Conservation (phyloP, 2,888 invertebrate genomes). For the Mesochorus sp. region DNA sequence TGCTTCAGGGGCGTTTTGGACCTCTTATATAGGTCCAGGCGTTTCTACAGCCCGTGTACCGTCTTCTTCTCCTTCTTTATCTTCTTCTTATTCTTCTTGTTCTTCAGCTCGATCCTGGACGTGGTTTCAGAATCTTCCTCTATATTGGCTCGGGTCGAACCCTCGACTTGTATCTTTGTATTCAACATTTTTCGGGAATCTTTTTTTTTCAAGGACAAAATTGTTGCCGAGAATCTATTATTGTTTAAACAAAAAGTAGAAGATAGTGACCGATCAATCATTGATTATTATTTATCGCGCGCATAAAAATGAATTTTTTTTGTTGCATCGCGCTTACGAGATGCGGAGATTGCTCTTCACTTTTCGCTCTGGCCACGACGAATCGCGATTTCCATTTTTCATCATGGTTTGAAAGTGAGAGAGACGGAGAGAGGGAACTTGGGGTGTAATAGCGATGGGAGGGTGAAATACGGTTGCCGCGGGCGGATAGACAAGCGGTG, state of each 20-base stretch:
- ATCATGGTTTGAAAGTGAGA: constrained; percentile 73
- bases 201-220: no score
- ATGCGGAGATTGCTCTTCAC: constrained; percentile 41
- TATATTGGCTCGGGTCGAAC: no score
- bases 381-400: constrained; percentile 80
- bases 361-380: constrained; percentile 65
- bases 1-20: constrained; percentile 69
- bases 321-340: constrained; percentile 36
- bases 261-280: neutral
- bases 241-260: no score
- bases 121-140: no score
- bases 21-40: constrained; percentile 45
- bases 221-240: no score
- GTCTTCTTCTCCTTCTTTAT: constrained; percentile 24
- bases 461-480: constrained; percentile 59
- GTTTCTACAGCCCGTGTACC: constrained; percentile 33
- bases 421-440: constrained; percentile 25
- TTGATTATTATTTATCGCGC: constrained; percentile 11
- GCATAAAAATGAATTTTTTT: neutral
- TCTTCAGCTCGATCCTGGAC: neutral
- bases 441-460: constrained; percentile 56
- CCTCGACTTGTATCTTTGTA: no score
- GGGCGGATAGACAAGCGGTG: constrained; percentile 64
- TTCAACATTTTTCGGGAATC: no score
- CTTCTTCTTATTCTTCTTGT: constrained; percentile 7